phyloP scores from a whole-genome alignment of 1,140 invertebrate species.

The Drosophila ambigua region DNA sequence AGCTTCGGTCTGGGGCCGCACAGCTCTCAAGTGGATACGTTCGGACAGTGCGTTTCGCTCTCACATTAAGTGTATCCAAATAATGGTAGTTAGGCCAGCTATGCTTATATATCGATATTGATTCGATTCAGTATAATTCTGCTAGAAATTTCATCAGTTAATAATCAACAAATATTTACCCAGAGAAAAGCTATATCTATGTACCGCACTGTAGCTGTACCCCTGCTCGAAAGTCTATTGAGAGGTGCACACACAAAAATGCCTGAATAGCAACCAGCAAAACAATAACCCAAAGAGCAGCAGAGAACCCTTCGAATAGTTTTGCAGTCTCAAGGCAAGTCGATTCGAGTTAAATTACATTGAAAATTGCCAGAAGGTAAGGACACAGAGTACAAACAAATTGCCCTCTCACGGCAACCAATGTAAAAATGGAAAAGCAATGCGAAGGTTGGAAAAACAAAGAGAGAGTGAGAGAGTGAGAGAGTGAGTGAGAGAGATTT shows the following conservation, averaged over 20 bases:
- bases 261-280: conserved; percentile 19
- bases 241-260: conserved; percentile 24
- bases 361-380: conserved; percentile 67
- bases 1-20: conserved; percentile 54
- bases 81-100: conserved; percentile 22
- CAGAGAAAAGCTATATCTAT: background rate
- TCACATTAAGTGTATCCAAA: conserved; percentile 31
- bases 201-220: conserved; percentile 32
- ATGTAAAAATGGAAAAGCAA: conserved; percentile 42
- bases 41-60: background rate
- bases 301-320: conserved; percentile 35
- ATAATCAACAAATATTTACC: too few relatives aligned
- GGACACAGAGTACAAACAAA: conserved; percentile 38
- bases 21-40: conserved; percentile 68
- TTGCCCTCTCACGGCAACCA: conserved; percentile 53
- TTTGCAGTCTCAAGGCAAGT: conserved; percentile 61
- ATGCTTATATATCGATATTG: background rate
- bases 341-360: conserved; percentile 73
- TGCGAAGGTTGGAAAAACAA: conserved; percentile 3
- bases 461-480: conserved; percentile 6
- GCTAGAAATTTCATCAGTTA: too few relatives aligned
- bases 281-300: conserved; percentile 25
- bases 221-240: conserved; percentile 13
- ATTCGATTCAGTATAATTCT: too few relatives aligned
- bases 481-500: conserved; percentile 23